Evolutionary conservation across 2,888 invertebrate genomes (phyloP).

Genomic region (Sericinus montela): DNA sequence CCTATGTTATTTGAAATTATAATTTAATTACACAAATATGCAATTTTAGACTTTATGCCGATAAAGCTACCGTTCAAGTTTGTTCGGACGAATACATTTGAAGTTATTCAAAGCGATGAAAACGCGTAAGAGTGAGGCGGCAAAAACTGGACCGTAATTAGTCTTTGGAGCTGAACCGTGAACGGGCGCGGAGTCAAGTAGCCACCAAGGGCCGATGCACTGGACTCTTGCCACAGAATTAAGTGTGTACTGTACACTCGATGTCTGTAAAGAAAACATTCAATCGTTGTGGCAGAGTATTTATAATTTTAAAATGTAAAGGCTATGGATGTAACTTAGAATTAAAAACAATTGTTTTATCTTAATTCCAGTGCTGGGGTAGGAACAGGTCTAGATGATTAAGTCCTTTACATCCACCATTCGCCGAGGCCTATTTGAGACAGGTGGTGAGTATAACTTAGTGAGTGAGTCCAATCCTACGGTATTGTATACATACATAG

Average conservation of each 20-base stretch:
- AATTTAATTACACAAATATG: slow-evolving; percentile 24
- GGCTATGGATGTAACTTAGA: too few species aligned
- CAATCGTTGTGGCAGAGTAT: slow-evolving; percentile 3
- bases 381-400: too few species aligned
- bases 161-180: slow-evolving; percentile 61
- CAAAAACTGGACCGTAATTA: slow-evolving; percentile 68
- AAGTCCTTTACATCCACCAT: too few species aligned
- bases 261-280: slow-evolving; percentile 12
- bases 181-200: slow-evolving; percentile 46
- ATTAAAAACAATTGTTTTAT: too few species aligned
- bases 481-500: too few species aligned
- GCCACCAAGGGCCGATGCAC: slow-evolving; percentile 39
- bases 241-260: slow-evolving; percentile 30
- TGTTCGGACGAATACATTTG: slow-evolving; percentile 19
- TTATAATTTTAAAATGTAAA: too few species aligned
- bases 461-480: too few species aligned
- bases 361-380: too few species aligned
- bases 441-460: too few species aligned
- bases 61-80: slow-evolving; percentile 42
- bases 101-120: slow-evolving; percentile 43
- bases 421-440: too few species aligned
- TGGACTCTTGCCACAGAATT: slow-evolving; percentile 35
- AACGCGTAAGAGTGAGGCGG: slow-evolving; percentile 52
- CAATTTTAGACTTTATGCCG: slow-evolving; percentile 39
- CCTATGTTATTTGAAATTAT: slow-evolving; percentile 13